Evolutionary conservation across 2,113 vertebrate species (phyloP), one percentile per base, ranked within the genome.

Genomic region (Albula glossodonta): DNA sequence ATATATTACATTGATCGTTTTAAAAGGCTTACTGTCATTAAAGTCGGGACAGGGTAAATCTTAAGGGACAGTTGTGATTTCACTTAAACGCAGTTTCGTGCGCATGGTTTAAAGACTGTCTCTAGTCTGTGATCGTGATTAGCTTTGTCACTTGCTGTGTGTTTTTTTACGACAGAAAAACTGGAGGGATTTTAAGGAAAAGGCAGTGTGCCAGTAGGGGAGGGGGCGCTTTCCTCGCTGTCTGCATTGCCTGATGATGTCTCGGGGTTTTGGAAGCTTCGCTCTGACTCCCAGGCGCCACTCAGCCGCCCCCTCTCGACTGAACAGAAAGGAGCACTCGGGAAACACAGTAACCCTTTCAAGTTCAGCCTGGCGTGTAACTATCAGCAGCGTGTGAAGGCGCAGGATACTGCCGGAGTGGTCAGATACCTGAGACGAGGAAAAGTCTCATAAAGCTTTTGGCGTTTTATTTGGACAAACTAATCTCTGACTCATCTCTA

Each of bases 321-420:
- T 92, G 95, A 91, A 90, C 94, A 95, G 95, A 96, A 96, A 94
- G 95, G 94, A 94, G 94, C 94, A 93, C 94, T 94, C 95, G 95
- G 94, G 91, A 93, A 95, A 94, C 93, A 95, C 94, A 95, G 92
- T 96, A 95, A 94, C 94, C 96, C 95, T 94, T 96, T 96, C 94
- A 95, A 93, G 91, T 91, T 94, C 93, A 93, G 92, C 93, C 93
- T 91, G 90, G 90, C 93, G 92, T 93, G 90, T 92, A 84, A 78
- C 93, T 93, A 93, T 93, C 94, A 94, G 93, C 94, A 92, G 93
- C 93, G 93, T 95, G 94, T 95, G 94, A 95, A 96, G 95, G 93
- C 70, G 91, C 93, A 94, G 94, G 93, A 93, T 90, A 91, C 91
- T 88, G 91, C 90, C 88, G 91, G 91, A 90, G 93, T 91, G 93